Evolutionary conservation across 2,113 vertebrate species (phyloP).

Genomic region (Pyxicephalus adspersus): DNA sequence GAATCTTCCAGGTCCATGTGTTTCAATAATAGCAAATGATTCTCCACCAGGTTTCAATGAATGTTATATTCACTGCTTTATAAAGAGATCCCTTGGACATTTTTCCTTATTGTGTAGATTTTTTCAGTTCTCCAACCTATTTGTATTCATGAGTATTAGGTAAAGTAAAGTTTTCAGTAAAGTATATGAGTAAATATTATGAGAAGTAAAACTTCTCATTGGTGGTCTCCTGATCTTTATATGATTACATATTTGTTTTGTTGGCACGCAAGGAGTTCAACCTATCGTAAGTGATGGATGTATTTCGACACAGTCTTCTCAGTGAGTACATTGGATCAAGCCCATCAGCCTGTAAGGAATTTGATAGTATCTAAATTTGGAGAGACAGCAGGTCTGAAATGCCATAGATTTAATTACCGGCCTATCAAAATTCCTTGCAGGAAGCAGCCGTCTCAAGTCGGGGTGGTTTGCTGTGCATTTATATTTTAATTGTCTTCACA

Average conservation of each 20-base stretch:
- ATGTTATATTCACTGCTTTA: too few species aligned
- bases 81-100: too few species aligned
- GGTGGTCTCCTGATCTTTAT: too few species aligned
- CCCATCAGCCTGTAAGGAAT: constrained; percentile 46
- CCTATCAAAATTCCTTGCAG: constrained; percentile 53
- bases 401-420: constrained; percentile 53
- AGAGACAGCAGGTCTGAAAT: constrained; percentile 50
- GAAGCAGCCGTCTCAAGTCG: constrained; percentile 42
- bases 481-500: constrained; percentile 51
- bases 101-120: too few species aligned
- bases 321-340: constrained; percentile 25
- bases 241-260: background rate
- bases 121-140: too few species aligned
- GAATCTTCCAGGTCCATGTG: too few species aligned
- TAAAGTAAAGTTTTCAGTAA: too few species aligned
- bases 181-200: too few species aligned
- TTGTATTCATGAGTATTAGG: too few species aligned
- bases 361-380: constrained; percentile 51
- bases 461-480: constrained; percentile 43
- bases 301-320: background rate
- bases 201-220: too few species aligned
- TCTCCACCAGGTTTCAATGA: too few species aligned
- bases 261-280: background rate
- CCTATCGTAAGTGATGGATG: background rate
- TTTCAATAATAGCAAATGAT: too few species aligned